Conservation (phyloP, 2,113 vertebrate species). For the Charadrius vociferus region DNA sequence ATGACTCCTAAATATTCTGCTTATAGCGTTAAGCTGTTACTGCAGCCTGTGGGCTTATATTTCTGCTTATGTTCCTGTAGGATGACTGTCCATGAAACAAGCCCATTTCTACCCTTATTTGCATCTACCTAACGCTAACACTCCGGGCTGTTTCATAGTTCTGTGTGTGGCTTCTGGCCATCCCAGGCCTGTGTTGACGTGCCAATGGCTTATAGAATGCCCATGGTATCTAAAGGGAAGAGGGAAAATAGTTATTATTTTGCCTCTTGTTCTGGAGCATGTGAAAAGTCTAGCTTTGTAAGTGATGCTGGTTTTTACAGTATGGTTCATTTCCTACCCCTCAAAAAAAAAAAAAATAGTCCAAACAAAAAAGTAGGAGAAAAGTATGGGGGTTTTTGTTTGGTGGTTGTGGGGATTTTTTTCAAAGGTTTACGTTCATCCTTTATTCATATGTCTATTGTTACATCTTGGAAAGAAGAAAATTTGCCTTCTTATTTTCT, state of each 20-base stretch:
- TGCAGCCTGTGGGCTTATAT: neutral
- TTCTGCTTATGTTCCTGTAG: neutral
- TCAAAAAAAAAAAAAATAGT: neutral
- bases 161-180: neutral
- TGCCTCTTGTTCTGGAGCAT: neutral
- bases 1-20: neutral
- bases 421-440: neutral
- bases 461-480: neutral
- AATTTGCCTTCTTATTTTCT: neutral
- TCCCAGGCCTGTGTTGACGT: neutral
- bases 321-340: neutral
- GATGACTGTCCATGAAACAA: neutral
- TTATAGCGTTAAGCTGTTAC: neutral
- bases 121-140: neutral
- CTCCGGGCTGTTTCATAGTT: neutral
- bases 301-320: neutral
- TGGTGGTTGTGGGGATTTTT: neutral
- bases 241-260: neutral
- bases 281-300: neutral
- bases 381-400: rapidly evolving
- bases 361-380: neutral
- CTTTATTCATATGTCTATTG: neutral
- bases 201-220: neutral
- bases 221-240: neutral
- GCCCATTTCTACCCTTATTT: neutral